A percentile compares a stretch with the other conserved stretches of the same genome.
Evolutionary conservation across 2,888 invertebrate species (phyloP).

Genomic region (Augiades crinisus): DNA sequence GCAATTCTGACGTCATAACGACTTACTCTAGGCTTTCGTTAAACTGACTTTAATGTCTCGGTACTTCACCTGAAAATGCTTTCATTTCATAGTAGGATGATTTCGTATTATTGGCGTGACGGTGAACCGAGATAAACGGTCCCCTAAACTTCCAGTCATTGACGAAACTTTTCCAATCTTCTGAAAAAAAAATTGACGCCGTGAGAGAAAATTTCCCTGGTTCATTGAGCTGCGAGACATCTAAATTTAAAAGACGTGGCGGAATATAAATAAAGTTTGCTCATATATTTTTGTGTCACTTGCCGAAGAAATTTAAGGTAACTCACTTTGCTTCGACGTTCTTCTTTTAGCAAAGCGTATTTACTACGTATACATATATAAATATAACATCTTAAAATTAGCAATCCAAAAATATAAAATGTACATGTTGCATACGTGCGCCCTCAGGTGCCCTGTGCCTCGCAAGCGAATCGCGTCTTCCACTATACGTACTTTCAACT

Average conservation of each 20-base stretch:
- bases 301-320: constrained; percentile 19
- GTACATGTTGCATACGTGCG: constrained; percentile 77
- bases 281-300: constrained; percentile 22
- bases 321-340: constrained; percentile 1
- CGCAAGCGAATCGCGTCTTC: constrained; percentile 52
- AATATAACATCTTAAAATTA: constrained; percentile 82
- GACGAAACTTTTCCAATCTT: constrained; percentile 53
- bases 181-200: constrained; percentile 32
- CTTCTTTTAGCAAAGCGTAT: too few relatives aligned
- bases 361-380: constrained; percentile 81
- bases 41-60: constrained; percentile 5
- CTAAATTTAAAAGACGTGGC: constrained; percentile 26
- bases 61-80: neutral
- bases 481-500: constrained; percentile 35
- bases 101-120: constrained; percentile 36
- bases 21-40: constrained; percentile 1
- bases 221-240: constrained; percentile 22
- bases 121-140: constrained; percentile 39
- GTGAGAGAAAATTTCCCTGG: constrained; percentile 17
- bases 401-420: constrained; percentile 82
- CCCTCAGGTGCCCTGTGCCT: constrained; percentile 63
- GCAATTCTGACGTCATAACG: constrained; percentile 2
- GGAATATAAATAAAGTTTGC: constrained; percentile 24
- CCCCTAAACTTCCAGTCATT: constrained; percentile 36
- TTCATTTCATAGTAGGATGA: constrained; percentile 28